These are phyloP conservation scores for Parnassius mnemosyne DNA, from an alignment of 2,888 invertebrate genomes.

Conservation along the genomic window DNA sequence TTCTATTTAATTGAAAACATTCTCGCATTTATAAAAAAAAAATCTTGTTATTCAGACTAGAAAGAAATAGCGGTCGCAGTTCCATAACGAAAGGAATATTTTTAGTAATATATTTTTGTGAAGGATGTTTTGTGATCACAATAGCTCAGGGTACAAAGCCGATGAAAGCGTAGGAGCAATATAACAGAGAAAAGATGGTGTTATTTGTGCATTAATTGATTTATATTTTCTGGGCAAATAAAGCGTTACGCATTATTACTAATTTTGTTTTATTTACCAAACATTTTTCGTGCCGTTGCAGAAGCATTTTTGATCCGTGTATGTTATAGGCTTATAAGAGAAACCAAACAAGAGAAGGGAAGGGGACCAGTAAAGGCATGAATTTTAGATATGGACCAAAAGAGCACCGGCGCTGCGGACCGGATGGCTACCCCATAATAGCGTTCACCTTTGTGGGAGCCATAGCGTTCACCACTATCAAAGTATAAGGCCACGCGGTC, in stretches of 20 bases:
- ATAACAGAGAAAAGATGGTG: slow-evolving; percentile 56
- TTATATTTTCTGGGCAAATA: slow-evolving; percentile 79
- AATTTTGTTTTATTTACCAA: slow-evolving; percentile 43
- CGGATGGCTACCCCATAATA: too few relatives aligned
- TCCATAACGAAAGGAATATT: slow-evolving; percentile 64
- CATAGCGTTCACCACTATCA: too few relatives aligned
- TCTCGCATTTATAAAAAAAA: slow-evolving; percentile 41
- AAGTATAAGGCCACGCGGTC: too few relatives aligned
- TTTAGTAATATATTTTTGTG: slow-evolving; percentile 74
- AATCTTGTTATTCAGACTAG: slow-evolving; percentile 42
- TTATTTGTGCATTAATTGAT: slow-evolving; percentile 75
- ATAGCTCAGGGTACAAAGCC: slow-evolving; percentile 27
- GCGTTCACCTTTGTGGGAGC: too few relatives aligned
- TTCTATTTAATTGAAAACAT: slow-evolving; percentile 21
- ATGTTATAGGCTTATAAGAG: too few relatives aligned
- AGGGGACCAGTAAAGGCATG: too few relatives aligned
- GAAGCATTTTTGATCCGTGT: too few relatives aligned
- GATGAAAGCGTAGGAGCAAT: slow-evolving; percentile 41
- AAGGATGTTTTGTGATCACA: slow-evolving; percentile 63
- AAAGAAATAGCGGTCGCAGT: slow-evolving; percentile 60
- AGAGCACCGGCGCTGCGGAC: too few relatives aligned
- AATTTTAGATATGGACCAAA: too few relatives aligned
- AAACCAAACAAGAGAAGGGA: too few relatives aligned
- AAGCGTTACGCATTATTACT: slow-evolving; percentile 68
- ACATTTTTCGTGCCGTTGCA: slow-evolving; percentile 4